A percentile compares a stretch with the other conserved stretches of the same genome.
Evolutionary conservation across 2,888 invertebrate genomes (phyloP).

Genomic region (Drosophila quinaria): DNA sequence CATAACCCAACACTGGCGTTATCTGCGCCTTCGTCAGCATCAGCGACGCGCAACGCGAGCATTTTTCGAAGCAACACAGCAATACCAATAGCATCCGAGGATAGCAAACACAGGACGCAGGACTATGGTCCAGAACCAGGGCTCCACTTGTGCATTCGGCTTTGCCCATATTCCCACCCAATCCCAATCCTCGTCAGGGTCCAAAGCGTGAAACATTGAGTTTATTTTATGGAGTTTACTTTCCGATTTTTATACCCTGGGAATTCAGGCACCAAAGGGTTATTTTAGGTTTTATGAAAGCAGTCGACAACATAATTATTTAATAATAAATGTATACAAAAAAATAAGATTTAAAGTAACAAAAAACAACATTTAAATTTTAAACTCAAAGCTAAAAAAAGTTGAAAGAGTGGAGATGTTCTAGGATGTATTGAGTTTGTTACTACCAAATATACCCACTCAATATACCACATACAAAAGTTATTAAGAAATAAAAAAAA

Average conservation of each 20-base stretch:
- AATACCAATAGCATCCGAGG: constrained; percentile 47
- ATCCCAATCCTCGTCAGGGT: constrained; percentile 16
- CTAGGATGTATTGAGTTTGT: too few relatives aligned
- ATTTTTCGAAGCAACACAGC: constrained; percentile 58
- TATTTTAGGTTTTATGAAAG: neutral
- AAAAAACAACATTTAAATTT: too few relatives aligned
- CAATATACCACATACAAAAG: too few relatives aligned
- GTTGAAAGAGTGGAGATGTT: too few relatives aligned
- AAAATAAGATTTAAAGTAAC: too few relatives aligned
- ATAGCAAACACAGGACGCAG: constrained; percentile 10
- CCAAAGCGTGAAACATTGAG: constrained; percentile 37
- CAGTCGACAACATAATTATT: too few relatives aligned
- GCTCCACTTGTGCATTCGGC: constrained; percentile 23
- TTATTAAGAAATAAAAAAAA: too few relatives aligned
- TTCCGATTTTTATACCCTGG: neutral
- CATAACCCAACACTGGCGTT: constrained; percentile 57
- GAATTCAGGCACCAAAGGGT: neutral
- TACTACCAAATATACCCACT: too few relatives aligned
- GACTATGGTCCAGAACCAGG: constrained; percentile 15
- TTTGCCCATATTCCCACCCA: constrained; percentile 17
- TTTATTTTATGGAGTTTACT: constrained; percentile 56
- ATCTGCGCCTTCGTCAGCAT: constrained; percentile 70
- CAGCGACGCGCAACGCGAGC: constrained; percentile 68
- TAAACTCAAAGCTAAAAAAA: too few relatives aligned
- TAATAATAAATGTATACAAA: too few relatives aligned